Evolutionary conservation across 2,797 vertebrate genomes (phyloP).

Genomic region (Capromys pilorides): DNA sequence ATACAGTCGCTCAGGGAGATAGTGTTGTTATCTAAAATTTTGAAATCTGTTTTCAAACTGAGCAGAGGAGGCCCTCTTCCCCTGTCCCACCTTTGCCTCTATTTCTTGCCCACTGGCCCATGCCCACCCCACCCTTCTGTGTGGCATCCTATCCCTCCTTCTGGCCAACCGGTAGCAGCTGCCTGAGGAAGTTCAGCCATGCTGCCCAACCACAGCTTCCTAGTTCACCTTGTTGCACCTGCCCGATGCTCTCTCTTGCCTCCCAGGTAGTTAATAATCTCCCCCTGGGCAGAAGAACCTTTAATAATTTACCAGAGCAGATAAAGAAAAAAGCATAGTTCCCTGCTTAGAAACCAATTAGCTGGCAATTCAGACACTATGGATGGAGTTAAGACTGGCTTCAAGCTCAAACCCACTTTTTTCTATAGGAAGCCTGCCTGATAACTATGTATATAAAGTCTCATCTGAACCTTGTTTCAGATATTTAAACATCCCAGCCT

Average conservation of each 20-base stretch:
- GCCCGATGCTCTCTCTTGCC: conserved; percentile 44
- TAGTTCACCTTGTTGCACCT: conserved; percentile 44
- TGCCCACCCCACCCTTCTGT: too few species aligned
- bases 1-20: background rate
- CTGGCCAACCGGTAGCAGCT: background rate
- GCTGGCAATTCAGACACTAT: conserved; percentile 66
- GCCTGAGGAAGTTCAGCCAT: background rate
- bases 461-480: conserved; percentile 57
- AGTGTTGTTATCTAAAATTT: background rate
- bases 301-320: conserved; percentile 80
- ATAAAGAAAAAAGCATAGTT: conserved; percentile 78
- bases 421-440: conserved; percentile 48
- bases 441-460: conserved; percentile 53
- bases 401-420: conserved; percentile 63
- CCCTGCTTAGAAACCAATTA: conserved; percentile 65
- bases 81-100: background rate
- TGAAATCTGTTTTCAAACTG: background rate
- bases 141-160: background rate
- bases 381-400: conserved; percentile 59
- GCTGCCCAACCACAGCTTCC: background rate
- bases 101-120: background rate
- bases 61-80: background rate
- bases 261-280: conserved; percentile 75
- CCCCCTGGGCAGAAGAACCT: conserved; percentile 72
- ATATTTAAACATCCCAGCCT: conserved; percentile 50